phyloP scores from a whole-genome alignment of 2,113 vertebrate species.

The Atlantisia rogersi region DNA sequence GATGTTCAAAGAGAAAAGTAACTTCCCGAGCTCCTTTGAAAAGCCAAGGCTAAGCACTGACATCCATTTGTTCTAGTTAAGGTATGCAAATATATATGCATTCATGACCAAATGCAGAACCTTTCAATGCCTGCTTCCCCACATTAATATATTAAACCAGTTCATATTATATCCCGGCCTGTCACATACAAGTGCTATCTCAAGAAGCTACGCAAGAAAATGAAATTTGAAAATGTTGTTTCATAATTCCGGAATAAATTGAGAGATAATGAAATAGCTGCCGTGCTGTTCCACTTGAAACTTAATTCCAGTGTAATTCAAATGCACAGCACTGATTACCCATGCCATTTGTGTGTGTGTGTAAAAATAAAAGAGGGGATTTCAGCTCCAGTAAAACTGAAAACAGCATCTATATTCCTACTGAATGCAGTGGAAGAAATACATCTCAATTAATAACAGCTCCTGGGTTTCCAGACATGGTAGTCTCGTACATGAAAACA shows the following conservation, averaged over 20 bases:
- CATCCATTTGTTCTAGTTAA: constrained; percentile 31
- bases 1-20: constrained; percentile 4
- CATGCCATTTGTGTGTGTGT: neutral
- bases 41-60: neutral
- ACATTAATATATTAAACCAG: constrained; percentile 25
- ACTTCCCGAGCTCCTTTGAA: constrained; percentile 1
- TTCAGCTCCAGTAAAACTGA: neutral
- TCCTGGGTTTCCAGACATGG: neutral
- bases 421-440: neutral
- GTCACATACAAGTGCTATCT: neutral
- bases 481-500: neutral
- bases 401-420: neutral
- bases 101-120: constrained; percentile 2
- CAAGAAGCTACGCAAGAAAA: constrained; percentile 15
- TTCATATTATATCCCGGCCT: neutral
- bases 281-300: neutral
- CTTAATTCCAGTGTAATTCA: constrained; percentile 9
- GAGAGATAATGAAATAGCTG: constrained; percentile 17
- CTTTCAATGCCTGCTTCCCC: neutral
- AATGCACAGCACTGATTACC: neutral
- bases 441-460: neutral
- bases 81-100: constrained; percentile 3
- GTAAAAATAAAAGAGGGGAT: neutral
- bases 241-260: constrained; percentile 25
- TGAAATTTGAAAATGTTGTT: neutral